phyloP scores from a whole-genome alignment of 2,797 vertebrate genomes.

The Linurgus olivaceus region DNA sequence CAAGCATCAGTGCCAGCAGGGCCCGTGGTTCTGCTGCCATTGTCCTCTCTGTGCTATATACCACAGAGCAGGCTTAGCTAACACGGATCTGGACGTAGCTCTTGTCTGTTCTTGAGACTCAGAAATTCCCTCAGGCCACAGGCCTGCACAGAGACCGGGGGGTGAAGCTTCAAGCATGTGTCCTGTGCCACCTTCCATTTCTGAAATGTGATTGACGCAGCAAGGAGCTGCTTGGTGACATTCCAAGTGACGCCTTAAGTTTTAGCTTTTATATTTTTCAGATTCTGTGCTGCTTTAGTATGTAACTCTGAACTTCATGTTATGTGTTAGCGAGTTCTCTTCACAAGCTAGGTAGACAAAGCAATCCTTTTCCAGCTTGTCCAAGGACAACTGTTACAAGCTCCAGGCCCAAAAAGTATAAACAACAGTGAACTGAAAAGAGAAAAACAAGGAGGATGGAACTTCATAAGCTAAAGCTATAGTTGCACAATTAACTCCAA shows the following conservation, averaged over 20 bases:
- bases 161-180: rapidly evolving
- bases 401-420: not conserved
- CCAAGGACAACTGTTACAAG: not conserved
- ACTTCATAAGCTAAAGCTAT: not conserved
- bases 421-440: not conserved
- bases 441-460: not conserved
- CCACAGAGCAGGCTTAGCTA: not conserved
- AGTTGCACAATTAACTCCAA: not conserved
- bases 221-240: not conserved
- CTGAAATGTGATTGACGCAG: not conserved
- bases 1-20: not conserved
- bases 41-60: not conserved
- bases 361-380: not conserved
- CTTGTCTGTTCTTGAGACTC: not conserved
- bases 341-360: not conserved
- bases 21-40: not conserved
- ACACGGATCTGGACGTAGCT: not conserved
- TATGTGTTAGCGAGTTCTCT: not conserved
- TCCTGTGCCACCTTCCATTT: not conserved
- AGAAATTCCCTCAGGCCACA: not conserved
- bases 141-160: not conserved
- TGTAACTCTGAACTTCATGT: not conserved
- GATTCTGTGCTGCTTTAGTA: not conserved
- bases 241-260: not conserved
- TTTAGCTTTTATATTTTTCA: not conserved